phyloP scores from a whole-genome alignment of 2,888 invertebrate species.

The Clanis bilineata region DNA sequence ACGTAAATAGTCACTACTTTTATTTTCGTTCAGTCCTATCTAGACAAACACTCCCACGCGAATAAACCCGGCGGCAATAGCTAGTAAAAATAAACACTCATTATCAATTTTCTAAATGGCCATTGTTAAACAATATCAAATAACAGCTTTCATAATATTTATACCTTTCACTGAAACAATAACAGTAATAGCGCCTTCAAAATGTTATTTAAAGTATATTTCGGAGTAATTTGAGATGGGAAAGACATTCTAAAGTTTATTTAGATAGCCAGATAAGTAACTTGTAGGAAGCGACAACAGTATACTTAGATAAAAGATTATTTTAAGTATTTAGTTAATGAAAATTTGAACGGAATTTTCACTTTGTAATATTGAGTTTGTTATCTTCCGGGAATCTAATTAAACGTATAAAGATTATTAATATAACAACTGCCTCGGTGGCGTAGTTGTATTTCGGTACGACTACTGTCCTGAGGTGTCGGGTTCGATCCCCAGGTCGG shows the following conservation, averaged over 20 bases:
- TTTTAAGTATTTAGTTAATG: not conserved
- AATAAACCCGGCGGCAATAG: no score
- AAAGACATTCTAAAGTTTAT: conserved; percentile 1
- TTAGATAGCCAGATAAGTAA: conserved; percentile 2
- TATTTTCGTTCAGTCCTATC: no score
- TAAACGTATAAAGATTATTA: no score
- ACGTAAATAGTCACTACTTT: no score
- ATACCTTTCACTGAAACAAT: not conserved
- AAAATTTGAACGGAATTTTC: not conserved
- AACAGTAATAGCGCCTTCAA: conserved; percentile 9
- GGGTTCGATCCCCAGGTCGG: no score
- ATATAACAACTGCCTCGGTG: no score
- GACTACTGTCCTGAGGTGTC: no score
- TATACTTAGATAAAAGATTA: not conserved
- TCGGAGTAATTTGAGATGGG: conserved; percentile 2
- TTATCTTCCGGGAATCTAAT: not conserved
- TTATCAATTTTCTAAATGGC: not conserved
- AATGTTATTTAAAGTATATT: not conserved
- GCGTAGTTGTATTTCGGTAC: no score
- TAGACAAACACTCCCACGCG: no score
- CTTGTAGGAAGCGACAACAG: not conserved
- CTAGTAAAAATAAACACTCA: not conserved
- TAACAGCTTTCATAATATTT: not conserved
- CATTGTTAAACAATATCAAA: not conserved
- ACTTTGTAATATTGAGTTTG: not conserved